Evolutionary conservation across 2,113 vertebrate genomes (phyloP), one percentile per base, ranked within the genome.

Genomic region (Herpetotheres cachinnans): DNA sequence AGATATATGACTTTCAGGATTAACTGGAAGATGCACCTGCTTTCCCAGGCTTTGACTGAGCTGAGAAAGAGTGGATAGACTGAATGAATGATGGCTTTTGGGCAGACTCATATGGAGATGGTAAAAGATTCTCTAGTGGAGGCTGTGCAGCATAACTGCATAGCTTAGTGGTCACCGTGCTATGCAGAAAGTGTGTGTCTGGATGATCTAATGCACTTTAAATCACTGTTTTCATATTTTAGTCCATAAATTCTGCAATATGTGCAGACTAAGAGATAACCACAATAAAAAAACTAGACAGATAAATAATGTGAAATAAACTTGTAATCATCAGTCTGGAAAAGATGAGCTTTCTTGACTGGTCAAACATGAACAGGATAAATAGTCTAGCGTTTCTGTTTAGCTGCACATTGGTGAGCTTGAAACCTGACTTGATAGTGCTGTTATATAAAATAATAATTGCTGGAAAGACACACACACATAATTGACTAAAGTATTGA

Each of bases 1-100:
- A 88, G 66, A 89, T 85, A 84, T 49, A 89, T 93, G 54, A 58
- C 84, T 89, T 90, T 94, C 30, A 50, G 63, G 46, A 72, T 80
- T 80, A 92, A 85, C 27, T 82, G 49, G 61, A 82, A 88, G 58
- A 70, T 77, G 54, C 86, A 95, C 81, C 89, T 96, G 89, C 32
- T 90, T 97, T 93, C 84, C 73, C 86, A 95, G 81, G 72, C 47
- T 93, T 91, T 93, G 40, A 50, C 12, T 55, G 34, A 79, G 19
- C 5, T 54, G 58, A 70, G 20, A 34, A 86, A 81, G n/a, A 49
- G 27, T 56, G 36, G 36, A 78, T 8, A 13, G 20, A 36, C 17
- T 49, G 80, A 87, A 16, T 69, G 66, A 97, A 63, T 50, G 65
- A 85, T 44, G 46, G 8, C 1, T 73, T 95, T 72, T 58, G 16